Evolutionary conservation across 1,140 invertebrate species (phyloP).

Genomic region (Neodiprion virginianus): DNA sequence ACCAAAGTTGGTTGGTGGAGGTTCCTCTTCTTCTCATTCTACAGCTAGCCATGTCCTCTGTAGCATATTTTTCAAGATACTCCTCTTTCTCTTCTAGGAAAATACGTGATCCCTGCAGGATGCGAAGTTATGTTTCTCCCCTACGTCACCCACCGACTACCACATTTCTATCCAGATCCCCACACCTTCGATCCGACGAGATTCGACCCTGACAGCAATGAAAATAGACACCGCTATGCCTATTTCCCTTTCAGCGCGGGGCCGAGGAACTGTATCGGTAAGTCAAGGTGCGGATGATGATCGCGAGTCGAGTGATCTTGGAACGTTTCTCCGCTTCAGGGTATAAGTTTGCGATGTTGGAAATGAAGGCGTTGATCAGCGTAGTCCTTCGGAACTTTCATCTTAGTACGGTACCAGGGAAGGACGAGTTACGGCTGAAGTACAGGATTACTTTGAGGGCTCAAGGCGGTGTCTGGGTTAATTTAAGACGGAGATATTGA

Average conservation of each 20-base stretch:
- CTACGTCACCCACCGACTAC: slow-evolving; percentile 71
- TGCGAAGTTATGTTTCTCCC: slow-evolving; percentile 59
- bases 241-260: slow-evolving; percentile 78
- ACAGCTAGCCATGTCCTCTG: slow-evolving; percentile 1
- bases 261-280: slow-evolving; percentile 73
- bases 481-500: slow-evolving; percentile 39
- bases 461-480: slow-evolving; percentile 64
- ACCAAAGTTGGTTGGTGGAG: slow-evolving; percentile 52
- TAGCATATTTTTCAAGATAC: not conserved
- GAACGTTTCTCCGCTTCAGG: slow-evolving; percentile 52
- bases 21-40: slow-evolving; percentile 27
- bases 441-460: slow-evolving; percentile 65
- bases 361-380: slow-evolving; percentile 75
- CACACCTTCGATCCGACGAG: slow-evolving; percentile 76
- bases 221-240: slow-evolving; percentile 66
- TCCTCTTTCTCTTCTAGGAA: slow-evolving; percentile 30
- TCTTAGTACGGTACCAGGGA: slow-evolving; percentile 56
- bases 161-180: slow-evolving; percentile 73
- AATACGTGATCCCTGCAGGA: slow-evolving; percentile 51
- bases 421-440: slow-evolving; percentile 56
- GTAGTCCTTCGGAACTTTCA: slow-evolving; percentile 68
- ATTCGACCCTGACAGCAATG: slow-evolving; percentile 66
- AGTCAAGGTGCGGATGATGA: slow-evolving; percentile 12
- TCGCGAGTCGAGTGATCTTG: slow-evolving; percentile 23
- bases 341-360: slow-evolving; percentile 75